A percentile compares a stretch with the other conserved stretches of the same genome.
Conservation (phyloP, 2,888 invertebrate species). For the Lasius platythorax region DNA sequence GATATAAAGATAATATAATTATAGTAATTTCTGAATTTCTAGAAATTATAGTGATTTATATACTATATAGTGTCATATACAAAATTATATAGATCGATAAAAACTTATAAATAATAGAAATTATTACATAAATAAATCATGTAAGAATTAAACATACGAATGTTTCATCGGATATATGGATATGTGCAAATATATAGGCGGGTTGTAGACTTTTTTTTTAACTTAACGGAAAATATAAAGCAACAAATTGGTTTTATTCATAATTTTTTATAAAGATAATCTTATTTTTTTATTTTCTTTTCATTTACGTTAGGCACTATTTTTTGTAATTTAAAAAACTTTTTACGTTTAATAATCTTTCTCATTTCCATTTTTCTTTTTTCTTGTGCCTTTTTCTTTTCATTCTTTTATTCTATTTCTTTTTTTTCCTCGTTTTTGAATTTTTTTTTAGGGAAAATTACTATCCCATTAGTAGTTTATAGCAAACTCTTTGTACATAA, state of each 20-base stretch:
- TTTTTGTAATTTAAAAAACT: neutral
- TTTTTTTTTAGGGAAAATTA: constrained; percentile 66
- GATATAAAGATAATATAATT: constrained; percentile 62
- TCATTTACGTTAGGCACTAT: neutral
- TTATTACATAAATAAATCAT: constrained; percentile 56
- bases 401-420: constrained; percentile 71
- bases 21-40: constrained; percentile 65
- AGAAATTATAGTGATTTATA: constrained; percentile 48
- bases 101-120: constrained; percentile 24
- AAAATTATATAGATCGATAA: constrained; percentile 15
- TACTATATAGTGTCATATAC: constrained; percentile 52
- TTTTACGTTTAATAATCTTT: constrained; percentile 7
- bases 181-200: neutral
- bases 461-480: constrained; percentile 80
- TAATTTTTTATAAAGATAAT: neutral
- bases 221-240: neutral
- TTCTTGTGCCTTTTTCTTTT: constrained; percentile 68
- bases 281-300: neutral
- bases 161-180: constrained; percentile 43
- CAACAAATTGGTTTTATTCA: neutral
- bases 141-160: constrained; percentile 53
- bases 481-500: constrained; percentile 83
- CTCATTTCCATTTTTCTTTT: neutral
- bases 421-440: constrained; percentile 48
- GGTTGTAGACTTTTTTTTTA: neutral